Evolutionary conservation across 1,140 invertebrate genomes (phyloP).

Genomic region (Micrasema minimum): DNA sequence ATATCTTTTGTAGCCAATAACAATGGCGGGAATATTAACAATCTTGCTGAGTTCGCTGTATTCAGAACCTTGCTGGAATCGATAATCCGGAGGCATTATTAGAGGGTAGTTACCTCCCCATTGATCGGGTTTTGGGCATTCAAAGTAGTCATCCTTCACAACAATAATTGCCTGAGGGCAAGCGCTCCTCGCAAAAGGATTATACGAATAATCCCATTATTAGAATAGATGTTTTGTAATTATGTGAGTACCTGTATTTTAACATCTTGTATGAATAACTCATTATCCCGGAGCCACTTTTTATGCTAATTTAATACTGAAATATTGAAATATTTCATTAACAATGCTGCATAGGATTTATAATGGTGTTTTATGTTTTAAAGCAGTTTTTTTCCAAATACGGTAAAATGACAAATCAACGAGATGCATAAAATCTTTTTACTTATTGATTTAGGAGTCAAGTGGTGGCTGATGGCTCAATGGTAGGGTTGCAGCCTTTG

Average conservation of each 20-base stretch:
- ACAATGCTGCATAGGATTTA: no score
- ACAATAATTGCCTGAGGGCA: constrained; percentile 2
- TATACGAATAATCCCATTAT: constrained; percentile 1
- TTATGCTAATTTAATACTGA: no score
- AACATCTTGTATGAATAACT: background rate
- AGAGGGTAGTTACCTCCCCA: constrained; percentile 10
- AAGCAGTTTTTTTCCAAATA: no score
- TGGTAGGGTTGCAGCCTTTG: no score
- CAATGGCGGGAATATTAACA: constrained; percentile 15
- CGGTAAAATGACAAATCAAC: no score
- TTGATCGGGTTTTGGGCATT: no score
- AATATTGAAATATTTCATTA: no score
- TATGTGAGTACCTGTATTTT: background rate
- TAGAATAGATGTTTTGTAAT: background rate
- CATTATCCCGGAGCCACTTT: no score
- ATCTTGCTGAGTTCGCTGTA: constrained; percentile 15
- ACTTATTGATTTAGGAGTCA: no score
- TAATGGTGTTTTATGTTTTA: no score
- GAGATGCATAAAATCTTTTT: no score
- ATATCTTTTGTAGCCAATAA: constrained; percentile 16
- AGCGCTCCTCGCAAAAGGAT: background rate
- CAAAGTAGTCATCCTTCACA: constrained; percentile 1
- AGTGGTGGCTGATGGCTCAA: no score
- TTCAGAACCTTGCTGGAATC: constrained; percentile 13
- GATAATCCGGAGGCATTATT: constrained; percentile 29